Conservation (phyloP, 2,797 vertebrate genomes). For the Sebastes hubbsi region DNA sequence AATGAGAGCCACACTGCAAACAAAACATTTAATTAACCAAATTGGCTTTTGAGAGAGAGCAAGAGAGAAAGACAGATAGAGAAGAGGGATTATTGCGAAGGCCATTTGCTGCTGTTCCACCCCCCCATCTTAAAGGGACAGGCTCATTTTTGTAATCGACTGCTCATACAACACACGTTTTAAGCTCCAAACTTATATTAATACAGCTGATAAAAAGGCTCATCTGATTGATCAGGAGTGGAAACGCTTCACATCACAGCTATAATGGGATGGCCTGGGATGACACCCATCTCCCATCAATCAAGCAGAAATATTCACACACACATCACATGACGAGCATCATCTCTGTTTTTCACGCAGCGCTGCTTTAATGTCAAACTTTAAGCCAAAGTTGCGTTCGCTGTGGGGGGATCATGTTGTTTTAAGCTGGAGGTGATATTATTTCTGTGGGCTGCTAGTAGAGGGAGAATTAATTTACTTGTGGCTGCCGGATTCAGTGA, state of each 20-base stretch:
- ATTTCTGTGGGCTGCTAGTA: constrained; percentile 75
- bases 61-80: constrained; percentile 77
- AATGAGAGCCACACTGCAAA: constrained; percentile 99
- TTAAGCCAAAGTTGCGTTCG: constrained; percentile 52
- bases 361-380: constrained; percentile 44
- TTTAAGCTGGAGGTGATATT: constrained; percentile 73
- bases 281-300: constrained; percentile 64
- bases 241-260: constrained; percentile 64
- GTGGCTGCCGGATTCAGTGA: constrained; percentile 90
- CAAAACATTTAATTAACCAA: constrained; percentile 99
- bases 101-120: constrained; percentile 64
- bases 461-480: constrained; percentile 91
- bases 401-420: constrained; percentile 65
- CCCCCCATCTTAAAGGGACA: constrained; percentile 88
- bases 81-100: constrained; percentile 83
- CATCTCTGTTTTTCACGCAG: constrained; percentile 13
- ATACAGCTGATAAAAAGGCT: constrained; percentile 62
- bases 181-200: constrained; percentile 64
- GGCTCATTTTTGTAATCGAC: constrained; percentile 77
- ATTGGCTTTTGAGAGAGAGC: constrained; percentile 96
- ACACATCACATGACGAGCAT: constrained; percentile 37
- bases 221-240: constrained; percentile 64
- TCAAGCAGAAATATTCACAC: constrained; percentile 48
- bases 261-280: constrained; percentile 67
- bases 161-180: constrained; percentile 68